Percentiles rank a stretch among this genome's conserved stretches.
Conservation (phyloP, 2,888 invertebrate species). For the Volucella inflata region DNA sequence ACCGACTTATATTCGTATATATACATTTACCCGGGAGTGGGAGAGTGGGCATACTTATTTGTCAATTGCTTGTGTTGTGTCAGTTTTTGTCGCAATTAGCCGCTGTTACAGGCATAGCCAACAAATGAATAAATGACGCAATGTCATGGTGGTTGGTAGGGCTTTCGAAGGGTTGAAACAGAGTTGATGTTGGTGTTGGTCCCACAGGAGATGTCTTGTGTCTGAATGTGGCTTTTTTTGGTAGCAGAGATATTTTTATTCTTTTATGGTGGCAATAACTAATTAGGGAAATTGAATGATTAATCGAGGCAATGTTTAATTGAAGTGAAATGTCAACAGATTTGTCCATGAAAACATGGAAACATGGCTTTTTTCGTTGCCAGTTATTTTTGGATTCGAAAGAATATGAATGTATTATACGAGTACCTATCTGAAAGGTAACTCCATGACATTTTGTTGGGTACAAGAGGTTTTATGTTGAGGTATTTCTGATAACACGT, state of each 20-base stretch:
- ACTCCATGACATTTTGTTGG: too few species aligned
- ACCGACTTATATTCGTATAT: too few species aligned
- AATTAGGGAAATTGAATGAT: neutral
- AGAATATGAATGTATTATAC: too few species aligned
- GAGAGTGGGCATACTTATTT: constrained; percentile 30
- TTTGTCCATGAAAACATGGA: neutral
- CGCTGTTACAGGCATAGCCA: neutral
- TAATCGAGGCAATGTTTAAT: neutral
- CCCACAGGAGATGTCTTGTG: constrained; percentile 15
- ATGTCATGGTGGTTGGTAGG: constrained; percentile 2
- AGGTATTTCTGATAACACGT: too few species aligned
- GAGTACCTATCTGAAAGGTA: too few species aligned
- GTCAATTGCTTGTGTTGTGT: constrained; percentile 69
- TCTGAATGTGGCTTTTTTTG: neutral
- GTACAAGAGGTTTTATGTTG: too few species aligned
- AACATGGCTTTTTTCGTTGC: too few species aligned
- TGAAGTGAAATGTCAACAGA: constrained; percentile 3
- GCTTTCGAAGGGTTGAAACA: constrained; percentile 18
- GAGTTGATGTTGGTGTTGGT: neutral
- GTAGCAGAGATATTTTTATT: constrained; percentile 11
- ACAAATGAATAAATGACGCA: constrained; percentile 55
- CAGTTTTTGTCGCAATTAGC: constrained; percentile 61
- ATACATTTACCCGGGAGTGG: neutral
- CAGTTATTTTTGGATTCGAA: too few species aligned
- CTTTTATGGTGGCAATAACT: constrained; percentile 12